Conservation (phyloP, 2,797 vertebrate species). For the Poecilia wingei region DNA sequence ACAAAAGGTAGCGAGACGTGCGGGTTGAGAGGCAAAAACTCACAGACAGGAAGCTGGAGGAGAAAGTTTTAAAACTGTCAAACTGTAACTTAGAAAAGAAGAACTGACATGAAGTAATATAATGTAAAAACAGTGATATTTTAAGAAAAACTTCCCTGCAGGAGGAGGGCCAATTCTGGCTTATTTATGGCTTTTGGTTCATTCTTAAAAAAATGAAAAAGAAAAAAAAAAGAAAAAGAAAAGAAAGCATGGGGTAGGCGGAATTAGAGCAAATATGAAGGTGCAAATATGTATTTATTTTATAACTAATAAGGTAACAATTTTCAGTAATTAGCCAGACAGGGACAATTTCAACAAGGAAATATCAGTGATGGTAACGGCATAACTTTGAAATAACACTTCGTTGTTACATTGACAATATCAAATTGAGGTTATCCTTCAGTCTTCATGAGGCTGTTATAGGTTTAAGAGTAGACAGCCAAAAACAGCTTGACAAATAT, state of each 20-base stretch:
- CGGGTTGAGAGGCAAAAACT: slow-evolving; percentile 37
- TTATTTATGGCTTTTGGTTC: not conserved
- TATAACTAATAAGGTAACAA: not conserved
- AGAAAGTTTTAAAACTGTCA: slow-evolving; percentile 22
- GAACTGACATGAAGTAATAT: slow-evolving; percentile 12
- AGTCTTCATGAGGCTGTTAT: not conserved
- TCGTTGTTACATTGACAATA: not conserved
- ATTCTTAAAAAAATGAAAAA: not conserved
- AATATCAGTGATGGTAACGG: not conserved
- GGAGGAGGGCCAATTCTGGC: not conserved
- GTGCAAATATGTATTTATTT: not conserved
- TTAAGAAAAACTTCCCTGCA: not conserved
- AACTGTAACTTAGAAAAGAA: slow-evolving; percentile 22
- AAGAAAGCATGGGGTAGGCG: not conserved
- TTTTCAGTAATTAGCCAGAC: not conserved
- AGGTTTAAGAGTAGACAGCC: not conserved
- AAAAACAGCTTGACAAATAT: not conserved
- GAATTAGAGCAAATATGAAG: not conserved
- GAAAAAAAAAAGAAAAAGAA: too few species aligned
- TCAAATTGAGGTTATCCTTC: not conserved
- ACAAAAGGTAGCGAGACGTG: slow-evolving; percentile 74
- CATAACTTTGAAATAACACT: not conserved
- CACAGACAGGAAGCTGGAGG: slow-evolving; percentile 43
- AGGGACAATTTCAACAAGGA: not conserved
- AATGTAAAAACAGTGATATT: not conserved